These are phyloP conservation scores for Trichogramma evanescens DNA, from an alignment of 2,888 invertebrate genomes.

Conservation along the genomic window DNA sequence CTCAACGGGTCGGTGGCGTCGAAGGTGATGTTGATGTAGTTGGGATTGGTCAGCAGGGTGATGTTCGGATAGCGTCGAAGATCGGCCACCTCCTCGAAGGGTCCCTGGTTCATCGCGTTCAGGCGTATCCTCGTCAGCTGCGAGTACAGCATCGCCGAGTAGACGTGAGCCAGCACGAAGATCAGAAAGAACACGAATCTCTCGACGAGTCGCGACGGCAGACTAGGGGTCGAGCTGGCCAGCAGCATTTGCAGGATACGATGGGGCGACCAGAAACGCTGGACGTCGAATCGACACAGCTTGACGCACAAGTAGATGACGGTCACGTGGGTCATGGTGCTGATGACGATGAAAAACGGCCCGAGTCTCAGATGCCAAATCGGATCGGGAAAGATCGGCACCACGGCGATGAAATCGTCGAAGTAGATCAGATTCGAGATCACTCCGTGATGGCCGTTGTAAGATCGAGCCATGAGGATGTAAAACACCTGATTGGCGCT, in stretches of 20 bases:
- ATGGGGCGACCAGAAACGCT: constrained; percentile 14
- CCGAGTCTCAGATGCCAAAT: background rate
- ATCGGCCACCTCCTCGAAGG: constrained; percentile 6
- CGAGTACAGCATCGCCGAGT: constrained; percentile 11
- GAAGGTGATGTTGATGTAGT: background rate
- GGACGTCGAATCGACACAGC: constrained; percentile 8
- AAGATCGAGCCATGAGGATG: background rate
- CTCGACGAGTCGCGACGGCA: background rate
- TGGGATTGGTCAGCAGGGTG: background rate
- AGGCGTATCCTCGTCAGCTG: constrained; percentile 4
- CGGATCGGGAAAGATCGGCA: constrained; percentile 9
- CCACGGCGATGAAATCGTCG: constrained; percentile 16
- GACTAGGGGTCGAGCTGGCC: background rate
- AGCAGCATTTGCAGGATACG: constrained; percentile 17
- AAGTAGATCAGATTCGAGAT: background rate
- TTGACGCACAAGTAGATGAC: constrained; percentile 7
- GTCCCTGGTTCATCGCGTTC: background rate
- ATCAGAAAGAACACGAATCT: constrained; percentile 1
- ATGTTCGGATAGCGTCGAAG: background rate
- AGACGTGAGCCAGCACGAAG: background rate
- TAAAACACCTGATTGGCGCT: constrained; percentile 7
- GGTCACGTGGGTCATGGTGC: background rate
- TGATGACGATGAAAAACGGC: background rate
- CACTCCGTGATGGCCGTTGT: background rate
- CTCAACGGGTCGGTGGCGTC: background rate